Conservation (phyloP, 2,888 invertebrate genomes). For the Diplazon laetatorius region DNA sequence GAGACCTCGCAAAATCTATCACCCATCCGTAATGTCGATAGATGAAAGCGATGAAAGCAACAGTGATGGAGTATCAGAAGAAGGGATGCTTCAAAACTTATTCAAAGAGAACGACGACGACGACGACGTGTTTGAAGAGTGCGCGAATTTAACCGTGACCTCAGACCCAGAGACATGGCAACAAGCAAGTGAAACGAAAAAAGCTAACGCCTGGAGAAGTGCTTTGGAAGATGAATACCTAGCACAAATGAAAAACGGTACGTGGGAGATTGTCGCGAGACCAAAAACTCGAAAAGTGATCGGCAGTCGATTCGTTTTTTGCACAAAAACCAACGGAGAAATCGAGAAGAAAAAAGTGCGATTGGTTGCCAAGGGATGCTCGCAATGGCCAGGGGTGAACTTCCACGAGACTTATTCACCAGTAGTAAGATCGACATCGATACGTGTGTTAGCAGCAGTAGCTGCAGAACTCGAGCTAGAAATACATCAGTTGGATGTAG, state of each 20-base stretch:
- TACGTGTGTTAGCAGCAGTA: constrained; percentile 45
- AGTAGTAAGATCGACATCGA: constrained; percentile 48
- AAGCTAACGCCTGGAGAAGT: constrained; percentile 35
- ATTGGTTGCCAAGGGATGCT: constrained; percentile 55
- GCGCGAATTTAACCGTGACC: constrained; percentile 25
- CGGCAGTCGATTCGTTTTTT: constrained; percentile 47
- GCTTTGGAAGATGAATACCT: constrained; percentile 43
- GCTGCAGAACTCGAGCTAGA: constrained; percentile 41
- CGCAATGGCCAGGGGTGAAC: constrained; percentile 49
- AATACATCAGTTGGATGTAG: constrained; percentile 59
- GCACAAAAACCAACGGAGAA: constrained; percentile 40
- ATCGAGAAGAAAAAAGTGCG: constrained; percentile 42
- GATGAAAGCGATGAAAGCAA: too few species aligned
- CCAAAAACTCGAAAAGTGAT: constrained; percentile 51
- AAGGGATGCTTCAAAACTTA: too few species aligned
- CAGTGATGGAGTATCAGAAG: neutral
- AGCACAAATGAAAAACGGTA: constrained; percentile 51
- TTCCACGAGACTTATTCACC: constrained; percentile 50
- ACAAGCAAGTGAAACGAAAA: constrained; percentile 30
- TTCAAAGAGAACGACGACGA: neutral
- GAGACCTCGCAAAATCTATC: constrained; percentile 30
- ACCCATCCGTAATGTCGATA: too few species aligned
- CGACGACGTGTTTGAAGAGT: constrained; percentile 20
- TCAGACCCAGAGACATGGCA: constrained; percentile 37
- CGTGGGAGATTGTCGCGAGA: constrained; percentile 45